phyloP scores from a whole-genome alignment of 2,113 vertebrate genomes.

The Sylvietta virens region DNA sequence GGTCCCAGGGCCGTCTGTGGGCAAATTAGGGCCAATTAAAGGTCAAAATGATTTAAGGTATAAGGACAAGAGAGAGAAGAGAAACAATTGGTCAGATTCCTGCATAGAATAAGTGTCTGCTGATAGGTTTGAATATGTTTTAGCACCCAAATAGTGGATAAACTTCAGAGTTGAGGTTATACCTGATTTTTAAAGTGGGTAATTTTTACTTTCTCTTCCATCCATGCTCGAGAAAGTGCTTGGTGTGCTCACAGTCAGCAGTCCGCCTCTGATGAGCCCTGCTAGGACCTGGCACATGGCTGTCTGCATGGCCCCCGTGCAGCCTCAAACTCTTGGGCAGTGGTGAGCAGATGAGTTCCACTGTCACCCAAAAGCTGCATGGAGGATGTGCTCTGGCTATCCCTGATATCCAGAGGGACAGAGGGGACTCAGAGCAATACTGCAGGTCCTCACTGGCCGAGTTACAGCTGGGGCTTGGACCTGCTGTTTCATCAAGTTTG shows the following conservation, averaged over 20 bases:
- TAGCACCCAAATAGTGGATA: background rate
- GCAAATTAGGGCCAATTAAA: constrained; percentile 71
- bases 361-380: background rate
- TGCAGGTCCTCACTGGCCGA: background rate
- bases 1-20: constrained; percentile 59
- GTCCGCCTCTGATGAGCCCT: background rate
- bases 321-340: background rate
- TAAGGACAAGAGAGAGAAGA: constrained; percentile 32
- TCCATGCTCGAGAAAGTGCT: background rate
- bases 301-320: rapidly evolving
- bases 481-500: background rate
- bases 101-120: background rate
- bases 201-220: background rate
- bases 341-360: rapidly evolving
- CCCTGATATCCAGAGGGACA: background rate
- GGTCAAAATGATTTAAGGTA: constrained; percentile 71
- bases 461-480: background rate
- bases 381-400: background rate
- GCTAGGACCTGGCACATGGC: background rate
- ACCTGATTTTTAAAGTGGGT: background rate
- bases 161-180: background rate
- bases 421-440: background rate
- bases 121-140: background rate
- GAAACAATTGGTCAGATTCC: constrained; percentile 51
- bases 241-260: background rate